Percentiles rank a stretch among this genome's conserved stretches.
Conservation (phyloP, 2,797 vertebrate genomes). For the Hylomyscus alleni region DNA sequence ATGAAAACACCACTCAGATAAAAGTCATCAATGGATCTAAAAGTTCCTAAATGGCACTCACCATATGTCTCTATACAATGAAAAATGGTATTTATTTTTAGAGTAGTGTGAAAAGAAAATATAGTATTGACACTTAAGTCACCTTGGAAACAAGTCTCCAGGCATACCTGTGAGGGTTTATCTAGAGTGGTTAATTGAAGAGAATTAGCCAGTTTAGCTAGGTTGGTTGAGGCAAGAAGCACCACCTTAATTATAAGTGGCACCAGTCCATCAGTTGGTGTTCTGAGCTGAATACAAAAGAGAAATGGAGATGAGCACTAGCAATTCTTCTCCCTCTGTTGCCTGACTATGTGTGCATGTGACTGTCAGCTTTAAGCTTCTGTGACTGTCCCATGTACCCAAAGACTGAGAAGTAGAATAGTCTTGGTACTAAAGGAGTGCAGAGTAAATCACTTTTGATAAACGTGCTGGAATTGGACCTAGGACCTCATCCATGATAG, state of each 20-base stretch:
- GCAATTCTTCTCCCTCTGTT: not conserved
- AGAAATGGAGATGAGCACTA: not conserved
- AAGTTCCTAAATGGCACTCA: constrained; percentile 7
- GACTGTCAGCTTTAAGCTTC: not conserved
- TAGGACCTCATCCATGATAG: not conserved
- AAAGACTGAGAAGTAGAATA: not conserved
- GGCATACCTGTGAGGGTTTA: not conserved
- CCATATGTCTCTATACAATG: not conserved
- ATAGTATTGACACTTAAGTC: not conserved
- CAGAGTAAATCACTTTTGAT: not conserved
- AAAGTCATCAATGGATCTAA: not conserved
- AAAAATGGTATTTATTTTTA: not conserved
- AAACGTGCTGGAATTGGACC: not conserved
- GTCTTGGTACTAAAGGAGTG: not conserved
- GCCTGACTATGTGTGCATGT: not conserved
- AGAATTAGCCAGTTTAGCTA: not conserved
- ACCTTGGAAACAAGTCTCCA: not conserved
- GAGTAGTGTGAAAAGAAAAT: constrained; percentile 26
- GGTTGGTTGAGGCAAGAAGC: not conserved
- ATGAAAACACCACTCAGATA: not conserved
- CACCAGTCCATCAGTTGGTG: no score
- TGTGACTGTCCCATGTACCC: not conserved
- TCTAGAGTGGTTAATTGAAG: not conserved
- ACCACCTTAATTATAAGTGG: not conserved
- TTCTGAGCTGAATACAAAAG: not conserved